Percentiles rank a stretch among this genome's conserved stretches.
phyloP scores from a whole-genome alignment of 2,113 vertebrate genomes.

The Pseudopipra pipra region DNA sequence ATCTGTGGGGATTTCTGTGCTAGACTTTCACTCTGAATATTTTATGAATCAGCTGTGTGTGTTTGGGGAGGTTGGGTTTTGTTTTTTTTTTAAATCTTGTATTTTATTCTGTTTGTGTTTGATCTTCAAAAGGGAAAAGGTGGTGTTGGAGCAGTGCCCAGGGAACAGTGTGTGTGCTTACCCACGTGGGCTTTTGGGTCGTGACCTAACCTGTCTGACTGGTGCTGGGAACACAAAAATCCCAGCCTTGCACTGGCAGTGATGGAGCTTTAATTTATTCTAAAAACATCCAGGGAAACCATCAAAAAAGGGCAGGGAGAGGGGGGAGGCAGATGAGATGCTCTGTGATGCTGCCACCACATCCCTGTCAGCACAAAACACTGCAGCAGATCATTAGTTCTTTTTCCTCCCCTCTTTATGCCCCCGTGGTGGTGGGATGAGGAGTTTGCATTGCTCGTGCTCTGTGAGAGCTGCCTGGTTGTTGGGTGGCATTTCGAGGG shows the following conservation, averaged over 20 bases:
- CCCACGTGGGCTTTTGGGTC: rapidly evolving
- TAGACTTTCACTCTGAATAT: neutral
- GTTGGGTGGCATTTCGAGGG: neutral
- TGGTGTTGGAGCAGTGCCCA: neutral
- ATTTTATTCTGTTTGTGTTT: neutral
- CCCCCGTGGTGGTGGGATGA: neutral
- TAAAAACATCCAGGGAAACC: neutral
- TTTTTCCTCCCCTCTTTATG: neutral
- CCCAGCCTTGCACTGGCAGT: neutral
- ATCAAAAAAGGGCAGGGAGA: rapidly evolving
- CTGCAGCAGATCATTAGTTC: neutral
- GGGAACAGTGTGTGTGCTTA: neutral
- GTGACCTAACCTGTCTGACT: neutral
- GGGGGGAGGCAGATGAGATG: neutral
- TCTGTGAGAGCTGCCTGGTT: neutral
- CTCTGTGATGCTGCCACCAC: neutral
- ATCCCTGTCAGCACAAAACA: neutral
- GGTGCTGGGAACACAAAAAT: neutral
- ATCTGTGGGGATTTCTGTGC: neutral
- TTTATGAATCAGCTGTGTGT: constrained; percentile 17
- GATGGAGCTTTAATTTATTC: neutral
- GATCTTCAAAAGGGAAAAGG: neutral
- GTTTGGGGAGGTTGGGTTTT: neutral
- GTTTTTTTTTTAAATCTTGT: neutral
- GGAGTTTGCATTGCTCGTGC: rapidly evolving